Evolutionary conservation across 2,113 vertebrate species (phyloP), one percentile per base, ranked within the genome.

Genomic region (Gallinago paraguaiae): DNA sequence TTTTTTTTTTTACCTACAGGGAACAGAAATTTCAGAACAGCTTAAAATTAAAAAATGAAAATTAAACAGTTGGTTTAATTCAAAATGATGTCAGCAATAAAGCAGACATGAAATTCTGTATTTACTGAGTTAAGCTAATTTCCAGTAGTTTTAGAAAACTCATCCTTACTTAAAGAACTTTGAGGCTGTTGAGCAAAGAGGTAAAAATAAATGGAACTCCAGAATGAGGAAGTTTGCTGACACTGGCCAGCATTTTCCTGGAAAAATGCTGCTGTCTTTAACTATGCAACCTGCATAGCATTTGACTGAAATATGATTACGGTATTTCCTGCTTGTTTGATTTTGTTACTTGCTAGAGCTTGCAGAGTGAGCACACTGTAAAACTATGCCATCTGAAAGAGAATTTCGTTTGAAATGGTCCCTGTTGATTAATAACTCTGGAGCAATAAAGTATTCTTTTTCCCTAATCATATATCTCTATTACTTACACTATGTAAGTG

Each of bases 381-480:
- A 17, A 51, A 53, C 12, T 71, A 1, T 22, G 9, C 17, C 28
- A 1, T 56, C 43, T 43, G 70, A 72, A 54, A n/a, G 48, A 27
- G 30, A 51, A 20, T 43, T 45, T 6, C 8, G 4, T 84, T 89
- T 63, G 30, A 71, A 82, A 31, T 37, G 25, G 27, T 71, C 31
- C 11, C 51, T 45, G 35, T 37, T 88, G 33, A 15, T 92, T 60
- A 68, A 8, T 76, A 16, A n/a, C 13, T 82, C 46, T 51, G 10
- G 11, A 79, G 24, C 24, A 65, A 79, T 25, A 33, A 61, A 65
- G 9, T 35, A 23, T n/a, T 72, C 2, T 35, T 65, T 69, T 80
- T 28, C 22, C 13, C 3, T 61, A 14, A 27, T 63, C 1, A 0
- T 4, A 2, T n/a, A 12, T 71, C 4, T 46, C 22, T 83, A 2